These are phyloP conservation scores for Arion vulgaris DNA, from an alignment of 1,140 invertebrate genomes.

Conservation along the genomic window DNA sequence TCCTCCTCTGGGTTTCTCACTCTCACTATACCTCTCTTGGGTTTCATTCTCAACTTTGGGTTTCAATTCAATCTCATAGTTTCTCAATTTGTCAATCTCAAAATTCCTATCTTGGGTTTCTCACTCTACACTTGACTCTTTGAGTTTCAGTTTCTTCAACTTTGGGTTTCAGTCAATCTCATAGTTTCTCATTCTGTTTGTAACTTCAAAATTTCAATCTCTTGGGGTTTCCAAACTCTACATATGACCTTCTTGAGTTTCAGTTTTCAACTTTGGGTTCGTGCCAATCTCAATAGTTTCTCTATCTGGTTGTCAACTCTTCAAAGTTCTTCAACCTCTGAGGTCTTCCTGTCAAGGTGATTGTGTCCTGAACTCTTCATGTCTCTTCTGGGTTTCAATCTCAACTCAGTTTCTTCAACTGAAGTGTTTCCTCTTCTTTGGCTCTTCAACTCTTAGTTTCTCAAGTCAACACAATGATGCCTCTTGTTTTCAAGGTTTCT, in stretches of 20 bases:
- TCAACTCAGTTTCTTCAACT: slow-evolving; percentile 27
- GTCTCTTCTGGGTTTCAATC: neutral
- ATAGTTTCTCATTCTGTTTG: slow-evolving; percentile 13
- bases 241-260: slow-evolving; percentile 37
- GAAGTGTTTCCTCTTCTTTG: slow-evolving; percentile 19
- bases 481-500: slow-evolving; percentile 33
- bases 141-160: slow-evolving; percentile 27
- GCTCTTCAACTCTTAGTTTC: too few species aligned
- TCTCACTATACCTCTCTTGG: too few species aligned
- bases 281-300: slow-evolving; percentile 40
- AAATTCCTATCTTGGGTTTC: too few species aligned
- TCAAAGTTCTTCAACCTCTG: slow-evolving; percentile 31
- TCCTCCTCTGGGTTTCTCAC: slow-evolving; percentile 34
- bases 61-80: too few species aligned
- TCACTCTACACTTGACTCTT: too few species aligned
- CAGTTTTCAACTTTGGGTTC: slow-evolving; percentile 37
- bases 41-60: too few species aligned
- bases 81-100: too few species aligned
- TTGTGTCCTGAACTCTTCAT: slow-evolving; percentile 25
- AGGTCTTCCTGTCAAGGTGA: neutral
- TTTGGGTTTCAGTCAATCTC: slow-evolving; percentile 1
- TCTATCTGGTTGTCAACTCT: slow-evolving; percentile 30
- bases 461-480: slow-evolving; percentile 34
- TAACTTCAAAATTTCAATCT: slow-evolving; percentile 32
- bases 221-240: slow-evolving; percentile 37